Evolutionary conservation across 2,888 invertebrate genomes (phyloP), one percentile per base, ranked within the genome.

Genomic region (Ptychoptera albimana): DNA sequence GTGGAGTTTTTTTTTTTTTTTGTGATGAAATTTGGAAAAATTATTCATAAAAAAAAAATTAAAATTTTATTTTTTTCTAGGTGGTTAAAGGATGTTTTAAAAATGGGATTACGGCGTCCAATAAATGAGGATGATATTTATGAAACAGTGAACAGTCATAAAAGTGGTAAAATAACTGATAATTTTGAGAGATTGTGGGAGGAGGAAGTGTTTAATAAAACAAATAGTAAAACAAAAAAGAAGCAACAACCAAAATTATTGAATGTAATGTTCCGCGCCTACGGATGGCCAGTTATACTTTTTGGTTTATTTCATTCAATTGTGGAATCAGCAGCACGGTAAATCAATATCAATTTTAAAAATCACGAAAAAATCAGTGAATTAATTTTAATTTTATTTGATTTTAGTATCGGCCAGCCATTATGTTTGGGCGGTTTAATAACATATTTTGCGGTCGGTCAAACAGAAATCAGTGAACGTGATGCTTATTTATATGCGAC

Each of bases 401-500:
- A n/a, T n/a, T n/a, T n/a, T 63, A 77, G 77, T 52, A 60, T 75
- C 52, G 61, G 68, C 10, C 72, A 72, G 52, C 76, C 77, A 8
- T 53, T 72, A 51, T 73, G 74, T 48, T 61, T 77, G 8, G 74
- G 74, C 45, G 69, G 71, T 1, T 55, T 78, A n/a, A 72, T 78
- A 37, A 66, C 67, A 2, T 76, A 72, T 49, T 77, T 77, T 54
- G 69, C 69, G 0, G 69, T 70, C 1, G 56, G 65, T 0, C 57
- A 61, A 48, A 61, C 56, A 8, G 65, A 68, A 0, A 61, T 75
- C 8, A 60, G 65, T 1, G 57, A 66, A 12, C 52, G 69, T 1
- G 64, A 76, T 11, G 82, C 83, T 0, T 82, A 79, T 54, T 54
- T 76, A 11, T 80, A 78, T 58, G 82, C 82, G 0, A 58, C 67